Percentiles rank a stretch among this genome's conserved stretches.
Evolutionary conservation across 2,797 vertebrate species (phyloP).

Genomic region (Onychomys arenicola): DNA sequence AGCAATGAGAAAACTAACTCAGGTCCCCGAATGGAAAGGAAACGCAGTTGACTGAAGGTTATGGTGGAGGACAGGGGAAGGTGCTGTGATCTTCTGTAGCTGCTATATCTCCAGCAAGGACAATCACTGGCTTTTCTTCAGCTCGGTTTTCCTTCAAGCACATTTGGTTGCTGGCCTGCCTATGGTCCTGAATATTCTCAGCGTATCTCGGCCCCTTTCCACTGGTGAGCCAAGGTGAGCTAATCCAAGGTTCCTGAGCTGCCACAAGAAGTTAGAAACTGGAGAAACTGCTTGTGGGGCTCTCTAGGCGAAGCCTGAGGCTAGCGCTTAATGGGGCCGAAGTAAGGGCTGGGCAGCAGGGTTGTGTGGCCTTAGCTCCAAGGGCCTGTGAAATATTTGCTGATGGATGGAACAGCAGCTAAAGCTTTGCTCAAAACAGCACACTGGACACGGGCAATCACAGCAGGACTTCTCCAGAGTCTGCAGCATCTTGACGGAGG

Average conservation of each 20-base stretch:
- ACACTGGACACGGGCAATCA: not conserved
- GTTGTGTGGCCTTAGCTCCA: not conserved
- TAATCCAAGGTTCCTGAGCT: not conserved
- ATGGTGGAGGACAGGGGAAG: not conserved
- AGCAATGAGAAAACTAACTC: not conserved
- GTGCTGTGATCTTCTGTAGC: fast-evolving
- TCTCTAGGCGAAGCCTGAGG: slow-evolving; percentile 14
- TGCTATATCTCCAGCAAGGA: not conserved
- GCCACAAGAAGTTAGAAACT: not conserved
- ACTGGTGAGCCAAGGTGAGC: not conserved
- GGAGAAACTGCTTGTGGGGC: not conserved
- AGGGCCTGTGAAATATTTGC: not conserved
- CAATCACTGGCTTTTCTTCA: not conserved
- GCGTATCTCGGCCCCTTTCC: not conserved
- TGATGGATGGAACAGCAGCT: not conserved
- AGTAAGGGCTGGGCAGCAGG: not conserved
- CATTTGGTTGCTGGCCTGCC: too few relatives aligned
- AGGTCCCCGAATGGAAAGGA: not conserved
- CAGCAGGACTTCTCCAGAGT: not conserved
- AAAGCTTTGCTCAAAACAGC: not conserved
- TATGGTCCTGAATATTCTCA: not conserved
- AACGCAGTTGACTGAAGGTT: not conserved
- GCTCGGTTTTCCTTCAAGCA: not conserved
- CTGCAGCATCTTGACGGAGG: not conserved
- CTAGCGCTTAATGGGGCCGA: slow-evolving; percentile 16